Evolutionary conservation across 2,113 vertebrate species (phyloP), one percentile per base, ranked within the genome.

Genomic region (Colius striatus): DNA sequence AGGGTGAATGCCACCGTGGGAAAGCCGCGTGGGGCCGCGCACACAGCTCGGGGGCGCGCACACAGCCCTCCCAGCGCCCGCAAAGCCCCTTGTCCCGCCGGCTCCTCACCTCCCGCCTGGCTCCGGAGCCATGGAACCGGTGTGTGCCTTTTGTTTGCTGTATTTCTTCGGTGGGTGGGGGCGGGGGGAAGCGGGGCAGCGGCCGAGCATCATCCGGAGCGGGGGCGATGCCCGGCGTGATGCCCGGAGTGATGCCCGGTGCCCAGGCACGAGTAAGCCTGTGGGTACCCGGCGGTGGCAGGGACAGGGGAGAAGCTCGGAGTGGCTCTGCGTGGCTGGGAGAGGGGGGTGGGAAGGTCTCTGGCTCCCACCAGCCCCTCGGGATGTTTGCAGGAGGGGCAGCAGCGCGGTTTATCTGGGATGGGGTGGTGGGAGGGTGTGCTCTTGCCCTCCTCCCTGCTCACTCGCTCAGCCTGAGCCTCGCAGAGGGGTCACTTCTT

Each of bases 401-500:
- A 38, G 27, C 16, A 3, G 16, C 3, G 0, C 0, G 32, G 15
- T 76, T 70, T 38, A 10, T 4, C 41, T 0, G 20, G 62, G 58
- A 22, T 25, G 51, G 70, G 30, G 3, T 20, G 0, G 0, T 3
- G 23, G 36, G 41, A 41, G 38, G 25, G 2, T 32, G 0, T 1
- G 45, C 11, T 71, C 3, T 47, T 16, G 18, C 8, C 7, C 6
- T 5, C 8, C 41, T 19, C 45, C 51, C 65, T 21, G 70, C 10
- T 3, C n/a, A 29, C 2, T 20, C 6, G 41, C 8, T 57, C 5
- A 3, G 25, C 10, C 11, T 8, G 36, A 47, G 54, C 36, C 15
- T 71, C 4, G 0, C 13, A 2, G 11, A 11, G 79, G 55, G 16
- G 5, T n/a, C 11, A 0, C 16, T 54, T 43, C 34, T 32, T 0